Evolutionary conservation across 2,888 invertebrate species (phyloP).

Genomic region (Eupithecia vulgata): DNA sequence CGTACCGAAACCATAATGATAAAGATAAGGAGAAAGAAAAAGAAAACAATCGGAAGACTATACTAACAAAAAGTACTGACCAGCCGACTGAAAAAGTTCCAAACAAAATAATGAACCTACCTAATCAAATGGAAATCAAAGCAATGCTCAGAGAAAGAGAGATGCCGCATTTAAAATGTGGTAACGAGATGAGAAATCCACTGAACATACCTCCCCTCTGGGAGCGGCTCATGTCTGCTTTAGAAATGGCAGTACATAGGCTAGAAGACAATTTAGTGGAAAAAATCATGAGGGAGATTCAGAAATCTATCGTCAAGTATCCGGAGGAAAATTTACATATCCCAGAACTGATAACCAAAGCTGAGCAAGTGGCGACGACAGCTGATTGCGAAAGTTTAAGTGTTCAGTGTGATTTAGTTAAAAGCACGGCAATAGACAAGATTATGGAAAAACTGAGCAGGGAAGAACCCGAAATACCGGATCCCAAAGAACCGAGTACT

Average conservation of each 20-base stretch:
- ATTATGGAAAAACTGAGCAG: slow-evolving; percentile 56
- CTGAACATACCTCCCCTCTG: slow-evolving; percentile 58
- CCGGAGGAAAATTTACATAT: neutral
- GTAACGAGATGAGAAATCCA: slow-evolving; percentile 52
- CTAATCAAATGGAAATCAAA: slow-evolving; percentile 56
- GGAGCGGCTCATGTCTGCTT: slow-evolving; percentile 58
- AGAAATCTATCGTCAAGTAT: neutral
- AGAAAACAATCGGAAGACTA: slow-evolving; percentile 42
- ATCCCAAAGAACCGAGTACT: slow-evolving; percentile 30
- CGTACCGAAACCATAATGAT: slow-evolving; percentile 43
- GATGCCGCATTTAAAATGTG: slow-evolving; percentile 47
- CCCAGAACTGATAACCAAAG: neutral
- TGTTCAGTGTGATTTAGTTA: slow-evolving; percentile 65
- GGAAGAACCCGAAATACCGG: slow-evolving; percentile 42
- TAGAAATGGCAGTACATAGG: slow-evolving; percentile 63
- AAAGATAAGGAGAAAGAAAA: slow-evolving; percentile 22
- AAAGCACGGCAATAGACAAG: slow-evolving; percentile 63
- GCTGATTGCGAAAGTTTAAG: slow-evolving; percentile 42
- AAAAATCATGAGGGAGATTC: slow-evolving; percentile 63
- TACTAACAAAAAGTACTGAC: slow-evolving; percentile 53
- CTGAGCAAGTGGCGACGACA: slow-evolving; percentile 13
- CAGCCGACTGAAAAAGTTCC: slow-evolving; percentile 39
- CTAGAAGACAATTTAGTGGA: slow-evolving; percentile 64
- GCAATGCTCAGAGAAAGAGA: slow-evolving; percentile 52
- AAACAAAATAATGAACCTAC: slow-evolving; percentile 54